These are phyloP conservation scores for Lanius ludovicianus DNA, from an alignment of 2,113 vertebrate species.

Conservation along the genomic window DNA sequence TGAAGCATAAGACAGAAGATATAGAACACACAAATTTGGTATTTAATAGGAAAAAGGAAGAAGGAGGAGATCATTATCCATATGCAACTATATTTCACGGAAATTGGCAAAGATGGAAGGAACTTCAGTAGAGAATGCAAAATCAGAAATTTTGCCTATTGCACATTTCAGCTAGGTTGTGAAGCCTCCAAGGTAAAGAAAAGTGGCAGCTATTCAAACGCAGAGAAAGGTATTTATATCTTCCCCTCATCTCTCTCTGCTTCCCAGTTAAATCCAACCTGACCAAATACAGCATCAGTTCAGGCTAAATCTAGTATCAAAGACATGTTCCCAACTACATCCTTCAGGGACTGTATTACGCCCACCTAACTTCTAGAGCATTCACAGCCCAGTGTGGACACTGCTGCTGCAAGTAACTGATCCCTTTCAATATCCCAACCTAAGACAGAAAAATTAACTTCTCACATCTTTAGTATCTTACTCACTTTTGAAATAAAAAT, in stretches of 20 bases:
- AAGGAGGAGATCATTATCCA: background rate
- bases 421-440: background rate
- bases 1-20: background rate
- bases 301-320: background rate
- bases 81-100: background rate
- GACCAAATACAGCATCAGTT: background rate
- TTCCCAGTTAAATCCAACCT: background rate
- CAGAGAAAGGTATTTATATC: background rate
- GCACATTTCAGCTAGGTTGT: background rate
- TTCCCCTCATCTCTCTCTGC: background rate
- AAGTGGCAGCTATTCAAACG: background rate
- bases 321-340: background rate
- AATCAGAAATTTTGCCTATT: background rate
- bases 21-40: background rate
- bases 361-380: background rate
- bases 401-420: background rate
- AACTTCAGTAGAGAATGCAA: background rate
- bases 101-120: background rate
- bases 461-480: background rate
- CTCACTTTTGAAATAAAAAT: background rate
- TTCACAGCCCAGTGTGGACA: background rate
- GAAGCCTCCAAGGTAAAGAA: background rate
- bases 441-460: background rate
- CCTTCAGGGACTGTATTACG: background rate
- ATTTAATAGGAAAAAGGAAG: background rate